These are phyloP conservation scores for Protonibea diacanthus DNA, from an alignment of 2,797 vertebrate species.

Conservation along the genomic window DNA sequence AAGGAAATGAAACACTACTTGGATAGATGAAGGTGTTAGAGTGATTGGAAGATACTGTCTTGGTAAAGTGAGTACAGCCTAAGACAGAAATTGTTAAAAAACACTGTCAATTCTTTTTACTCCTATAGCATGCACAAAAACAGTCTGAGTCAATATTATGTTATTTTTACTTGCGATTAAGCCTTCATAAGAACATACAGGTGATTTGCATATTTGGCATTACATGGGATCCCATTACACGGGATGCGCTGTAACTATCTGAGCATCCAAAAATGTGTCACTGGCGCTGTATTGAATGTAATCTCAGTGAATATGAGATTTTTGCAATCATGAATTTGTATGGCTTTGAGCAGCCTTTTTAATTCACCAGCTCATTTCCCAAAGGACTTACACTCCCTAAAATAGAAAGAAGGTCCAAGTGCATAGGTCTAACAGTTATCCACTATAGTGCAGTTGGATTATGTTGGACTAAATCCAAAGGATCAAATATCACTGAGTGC, in stretches of 20 bases:
- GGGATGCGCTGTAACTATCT: constrained; percentile 25
- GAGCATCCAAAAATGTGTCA: constrained; percentile 60
- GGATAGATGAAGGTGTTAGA: background rate
- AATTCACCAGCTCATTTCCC: constrained; percentile 79
- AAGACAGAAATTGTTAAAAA: background rate
- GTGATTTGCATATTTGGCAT: constrained; percentile 42
- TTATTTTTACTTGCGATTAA: constrained; percentile 1
- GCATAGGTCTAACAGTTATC: constrained; percentile 81
- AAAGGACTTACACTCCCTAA: constrained; percentile 77
- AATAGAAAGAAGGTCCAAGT: constrained; percentile 81
- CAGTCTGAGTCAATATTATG: background rate
- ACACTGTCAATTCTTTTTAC: background rate
- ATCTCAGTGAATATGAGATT: constrained; percentile 71
- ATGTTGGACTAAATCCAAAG: constrained; percentile 79
- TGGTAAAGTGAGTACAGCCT: background rate
- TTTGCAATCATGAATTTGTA: constrained; percentile 72
- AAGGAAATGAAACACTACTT: background rate
- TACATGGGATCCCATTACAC: constrained; percentile 13
- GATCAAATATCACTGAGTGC: constrained; percentile 84
- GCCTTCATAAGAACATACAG: constrained; percentile 6
- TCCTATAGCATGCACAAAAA: background rate
- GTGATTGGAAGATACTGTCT: background rate
- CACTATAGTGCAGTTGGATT: constrained; percentile 81
- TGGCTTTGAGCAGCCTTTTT: constrained; percentile 71
- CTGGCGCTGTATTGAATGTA: constrained; percentile 53